Percentiles rank a stretch among this genome's conserved stretches.
These are phyloP conservation scores for Drosophila sulfurigaster DNA, from an alignment of 1,140 invertebrate species.

Conservation along the genomic window DNA sequence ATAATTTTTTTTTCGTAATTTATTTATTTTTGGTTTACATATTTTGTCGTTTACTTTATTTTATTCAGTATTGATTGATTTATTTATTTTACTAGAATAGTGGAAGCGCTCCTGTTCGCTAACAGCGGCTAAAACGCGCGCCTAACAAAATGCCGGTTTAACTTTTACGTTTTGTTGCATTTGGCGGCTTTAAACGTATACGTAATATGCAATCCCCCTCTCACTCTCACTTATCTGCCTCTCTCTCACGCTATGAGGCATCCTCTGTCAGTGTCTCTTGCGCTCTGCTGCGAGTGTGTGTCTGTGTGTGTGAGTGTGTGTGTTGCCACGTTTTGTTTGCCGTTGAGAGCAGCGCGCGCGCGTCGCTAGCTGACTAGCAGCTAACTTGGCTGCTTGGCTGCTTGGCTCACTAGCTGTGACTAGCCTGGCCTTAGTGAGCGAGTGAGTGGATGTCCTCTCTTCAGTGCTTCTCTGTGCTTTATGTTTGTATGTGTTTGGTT, in stretches of 20 bases:
- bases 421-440: conserved; percentile 36
- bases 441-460: conserved; percentile 27
- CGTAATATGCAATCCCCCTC: conserved; percentile 51
- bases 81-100: no score
- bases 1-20: no score
- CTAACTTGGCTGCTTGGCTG: conserved; percentile 29
- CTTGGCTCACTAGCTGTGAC: conserved; percentile 12
- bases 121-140: conserved; percentile 58
- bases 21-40: not conserved
- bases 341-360: conserved; percentile 53
- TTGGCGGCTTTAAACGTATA: conserved; percentile 60
- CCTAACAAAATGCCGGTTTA: conserved; percentile 74
- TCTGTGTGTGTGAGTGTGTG: not conserved
- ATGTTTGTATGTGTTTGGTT: conserved; percentile 41
- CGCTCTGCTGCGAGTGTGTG: no score
- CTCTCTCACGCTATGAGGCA: not conserved
- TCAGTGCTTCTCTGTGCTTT: conserved; percentile 9
- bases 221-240: not conserved
- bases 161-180: conserved; percentile 62
- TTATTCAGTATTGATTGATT: not conserved
- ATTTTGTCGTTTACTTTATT: not conserved
- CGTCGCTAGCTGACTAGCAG: conserved; percentile 60
- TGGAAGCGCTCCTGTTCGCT: conserved; percentile 15
- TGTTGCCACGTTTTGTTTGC: conserved; percentile 32
- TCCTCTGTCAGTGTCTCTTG: not conserved